phyloP scores from a whole-genome alignment of 2,113 vertebrate genomes.

The Chaetodon auriga region DNA sequence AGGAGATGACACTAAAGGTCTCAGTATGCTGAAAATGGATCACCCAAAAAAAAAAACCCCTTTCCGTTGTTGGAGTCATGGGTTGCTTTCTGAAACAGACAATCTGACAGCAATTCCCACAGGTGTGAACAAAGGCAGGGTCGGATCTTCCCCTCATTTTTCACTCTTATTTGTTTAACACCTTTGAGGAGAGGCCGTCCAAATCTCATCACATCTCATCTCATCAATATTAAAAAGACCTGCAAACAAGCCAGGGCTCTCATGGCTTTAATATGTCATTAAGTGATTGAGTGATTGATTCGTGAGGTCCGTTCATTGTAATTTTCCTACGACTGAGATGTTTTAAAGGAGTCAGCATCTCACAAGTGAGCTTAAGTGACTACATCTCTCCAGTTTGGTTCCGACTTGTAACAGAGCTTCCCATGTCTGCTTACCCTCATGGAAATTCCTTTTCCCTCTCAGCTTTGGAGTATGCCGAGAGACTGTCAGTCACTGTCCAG shows the following conservation, averaged over 20 bases:
- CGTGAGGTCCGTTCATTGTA: constrained; percentile 2
- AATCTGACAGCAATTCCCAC: not conserved
- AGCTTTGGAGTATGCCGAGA: constrained; percentile 35
- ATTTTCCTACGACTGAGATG: constrained; percentile 25
- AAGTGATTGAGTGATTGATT: constrained; percentile 8
- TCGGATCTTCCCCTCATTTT: not conserved
- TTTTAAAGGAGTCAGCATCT: constrained; percentile 48
- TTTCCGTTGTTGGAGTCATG: not conserved
- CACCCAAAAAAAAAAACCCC: no score
- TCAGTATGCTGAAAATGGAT: not conserved
- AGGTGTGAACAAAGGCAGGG: not conserved
- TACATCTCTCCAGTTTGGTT: constrained; percentile 34
- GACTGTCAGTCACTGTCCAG: constrained; percentile 55
- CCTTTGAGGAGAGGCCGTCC: not conserved
- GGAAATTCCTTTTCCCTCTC: constrained; percentile 66
- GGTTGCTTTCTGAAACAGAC: not conserved
- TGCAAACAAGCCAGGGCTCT: not conserved
- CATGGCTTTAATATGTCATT: not conserved
- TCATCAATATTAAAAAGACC: not conserved
- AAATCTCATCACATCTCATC: not conserved
- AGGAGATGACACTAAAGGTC: not conserved
- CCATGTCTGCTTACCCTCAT: constrained; percentile 47
- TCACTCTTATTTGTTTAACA: not conserved
- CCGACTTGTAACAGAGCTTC: constrained; percentile 52
- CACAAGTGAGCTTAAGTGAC: constrained; percentile 32